Evolutionary conservation across 2,888 invertebrate species (phyloP).

Genomic region (Erebia ligea): DNA sequence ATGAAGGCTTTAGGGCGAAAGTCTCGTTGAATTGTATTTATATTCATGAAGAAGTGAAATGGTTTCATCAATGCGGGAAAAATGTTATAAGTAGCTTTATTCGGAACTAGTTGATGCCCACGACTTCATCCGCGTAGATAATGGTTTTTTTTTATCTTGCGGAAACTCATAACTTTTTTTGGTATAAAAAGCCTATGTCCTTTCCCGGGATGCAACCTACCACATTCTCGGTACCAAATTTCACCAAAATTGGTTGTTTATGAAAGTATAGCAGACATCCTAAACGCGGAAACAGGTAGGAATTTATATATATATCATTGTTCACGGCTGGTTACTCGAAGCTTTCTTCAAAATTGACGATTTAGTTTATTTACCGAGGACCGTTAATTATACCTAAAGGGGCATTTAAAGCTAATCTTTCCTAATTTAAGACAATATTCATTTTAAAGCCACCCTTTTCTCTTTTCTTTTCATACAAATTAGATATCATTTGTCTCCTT

Average conservation of each 20-base stretch:
- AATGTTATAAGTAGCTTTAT: background rate
- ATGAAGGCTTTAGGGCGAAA: slow-evolving; percentile 2
- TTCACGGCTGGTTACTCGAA: background rate
- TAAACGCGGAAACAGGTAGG: no score
- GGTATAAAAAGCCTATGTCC: no score
- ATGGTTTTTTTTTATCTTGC: no score
- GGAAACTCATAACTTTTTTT: no score
- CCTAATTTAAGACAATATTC: slow-evolving; percentile 57
- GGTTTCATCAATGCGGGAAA: background rate
- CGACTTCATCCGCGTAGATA: no score
- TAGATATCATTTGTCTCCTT: slow-evolving; percentile 54
- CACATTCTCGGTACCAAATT: no score
- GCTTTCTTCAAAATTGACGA: slow-evolving; percentile 21
- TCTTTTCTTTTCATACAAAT: slow-evolving; percentile 49
- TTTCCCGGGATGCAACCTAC: no score
- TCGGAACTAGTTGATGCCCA: no score
- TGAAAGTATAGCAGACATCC: no score
- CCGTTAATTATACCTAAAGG: slow-evolving; percentile 42
- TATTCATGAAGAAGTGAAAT: slow-evolving; percentile 4
- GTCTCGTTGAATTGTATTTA: slow-evolving; percentile 11
- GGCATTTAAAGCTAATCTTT: slow-evolving; percentile 56
- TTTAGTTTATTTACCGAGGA: slow-evolving; percentile 31
- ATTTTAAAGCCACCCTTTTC: slow-evolving; percentile 50
- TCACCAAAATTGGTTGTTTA: no score
- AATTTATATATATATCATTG: no score